Conservation (phyloP, 2,888 invertebrate genomes). For the Bimastos eiseni region DNA sequence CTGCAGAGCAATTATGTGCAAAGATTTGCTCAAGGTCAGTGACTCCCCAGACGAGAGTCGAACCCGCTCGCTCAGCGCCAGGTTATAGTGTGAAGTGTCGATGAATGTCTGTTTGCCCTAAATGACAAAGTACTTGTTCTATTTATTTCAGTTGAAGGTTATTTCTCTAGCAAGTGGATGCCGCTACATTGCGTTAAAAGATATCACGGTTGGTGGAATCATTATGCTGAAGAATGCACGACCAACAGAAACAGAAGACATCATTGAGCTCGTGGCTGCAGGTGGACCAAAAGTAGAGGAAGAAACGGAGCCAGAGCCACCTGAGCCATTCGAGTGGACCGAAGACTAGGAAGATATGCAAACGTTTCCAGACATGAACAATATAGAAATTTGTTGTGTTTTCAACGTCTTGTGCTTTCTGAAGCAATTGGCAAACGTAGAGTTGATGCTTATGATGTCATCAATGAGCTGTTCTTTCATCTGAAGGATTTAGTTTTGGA, state of each 20-base stretch:
- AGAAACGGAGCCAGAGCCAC: constrained; percentile 94
- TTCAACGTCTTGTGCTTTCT: background rate
- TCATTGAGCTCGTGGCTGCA: constrained; percentile 82
- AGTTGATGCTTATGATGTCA: background rate
- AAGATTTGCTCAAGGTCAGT: too few relatives aligned
- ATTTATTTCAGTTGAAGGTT: constrained; percentile 61
- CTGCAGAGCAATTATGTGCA: too few relatives aligned
- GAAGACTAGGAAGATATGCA: constrained; percentile 65
- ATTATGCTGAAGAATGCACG: constrained; percentile 88
- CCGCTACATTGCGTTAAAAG: constrained; percentile 83
- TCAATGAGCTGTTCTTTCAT: background rate
- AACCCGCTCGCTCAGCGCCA: too few relatives aligned
- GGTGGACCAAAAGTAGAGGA: constrained; percentile 68
- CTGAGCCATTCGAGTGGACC: constrained; percentile 93
- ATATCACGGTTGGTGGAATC: constrained; percentile 88
- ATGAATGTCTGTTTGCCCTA: background rate
- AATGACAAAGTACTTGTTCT: background rate
- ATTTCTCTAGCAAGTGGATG: constrained; percentile 32
- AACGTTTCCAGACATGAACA: background rate
- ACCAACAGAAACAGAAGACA: constrained; percentile 76
- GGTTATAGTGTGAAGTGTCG: background rate
- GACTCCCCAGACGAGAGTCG: too few relatives aligned
- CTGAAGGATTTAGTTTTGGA: background rate
- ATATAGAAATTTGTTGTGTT: background rate
- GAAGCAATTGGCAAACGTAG: background rate